A percentile compares a stretch with the other conserved stretches of the same genome.
Conservation (phyloP, 2,888 invertebrate species). For the Leuctra nigra region DNA sequence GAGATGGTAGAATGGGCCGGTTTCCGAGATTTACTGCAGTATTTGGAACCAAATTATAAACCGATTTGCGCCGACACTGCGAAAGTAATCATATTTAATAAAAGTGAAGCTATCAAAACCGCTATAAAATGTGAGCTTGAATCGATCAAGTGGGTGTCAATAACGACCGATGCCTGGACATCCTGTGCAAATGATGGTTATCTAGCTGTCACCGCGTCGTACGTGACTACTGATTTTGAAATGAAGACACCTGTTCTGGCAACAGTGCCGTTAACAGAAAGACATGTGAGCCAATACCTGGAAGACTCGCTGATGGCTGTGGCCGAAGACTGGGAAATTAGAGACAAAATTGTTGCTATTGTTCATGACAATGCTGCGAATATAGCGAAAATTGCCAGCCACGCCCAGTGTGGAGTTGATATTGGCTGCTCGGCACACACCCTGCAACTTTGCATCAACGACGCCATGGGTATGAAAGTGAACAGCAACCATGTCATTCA, state of each 20-base stretch:
- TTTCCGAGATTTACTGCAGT: neutral
- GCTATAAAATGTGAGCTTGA: neutral
- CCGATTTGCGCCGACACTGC: neutral
- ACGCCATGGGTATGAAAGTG: constrained; percentile 23
- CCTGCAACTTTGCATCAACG: constrained; percentile 31
- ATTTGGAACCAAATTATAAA: neutral
- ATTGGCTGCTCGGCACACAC: constrained; percentile 32
- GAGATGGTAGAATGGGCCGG: neutral
- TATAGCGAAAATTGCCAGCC: constrained; percentile 28
- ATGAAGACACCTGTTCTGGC: constrained; percentile 27
- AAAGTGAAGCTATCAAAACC: neutral
- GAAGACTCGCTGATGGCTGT: constrained; percentile 28
- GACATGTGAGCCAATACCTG: constrained; percentile 30
- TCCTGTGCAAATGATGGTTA: constrained; percentile 30
- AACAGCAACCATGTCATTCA: neutral
- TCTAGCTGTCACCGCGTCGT: constrained; percentile 33
- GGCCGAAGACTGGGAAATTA: constrained; percentile 28
- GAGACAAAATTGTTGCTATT: constrained; percentile 29
- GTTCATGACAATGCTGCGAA: no score
- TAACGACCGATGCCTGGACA: constrained; percentile 33
- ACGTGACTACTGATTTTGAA: constrained; percentile 29
- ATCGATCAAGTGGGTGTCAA: constrained; percentile 25
- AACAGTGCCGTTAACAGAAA: constrained; percentile 29
- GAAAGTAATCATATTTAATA: neutral
- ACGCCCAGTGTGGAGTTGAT: neutral